Conservation (phyloP, 2,797 vertebrate species). For the Myotis daubentonii region DNA sequence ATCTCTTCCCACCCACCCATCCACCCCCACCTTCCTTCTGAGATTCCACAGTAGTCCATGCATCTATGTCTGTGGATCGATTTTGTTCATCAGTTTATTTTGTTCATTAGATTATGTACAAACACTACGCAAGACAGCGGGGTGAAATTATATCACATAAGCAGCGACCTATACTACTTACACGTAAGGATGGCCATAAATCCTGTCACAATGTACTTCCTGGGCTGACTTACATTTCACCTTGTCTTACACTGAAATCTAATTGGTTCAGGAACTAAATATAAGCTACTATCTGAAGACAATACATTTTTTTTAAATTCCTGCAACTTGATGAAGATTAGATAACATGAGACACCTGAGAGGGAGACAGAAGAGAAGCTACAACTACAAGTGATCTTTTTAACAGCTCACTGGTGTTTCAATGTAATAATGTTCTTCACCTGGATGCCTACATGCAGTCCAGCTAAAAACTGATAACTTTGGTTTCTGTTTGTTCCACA, state of each 20-base stretch:
- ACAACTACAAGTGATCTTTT: not conserved
- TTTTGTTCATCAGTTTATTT: too few relatives aligned
- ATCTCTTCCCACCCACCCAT: too few relatives aligned
- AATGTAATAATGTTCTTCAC: not conserved
- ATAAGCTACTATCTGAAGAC: not conserved
- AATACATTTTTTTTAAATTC: not conserved
- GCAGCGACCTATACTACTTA: not conserved
- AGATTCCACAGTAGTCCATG: too few relatives aligned
- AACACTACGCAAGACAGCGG: not conserved
- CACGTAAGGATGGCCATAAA: not conserved
- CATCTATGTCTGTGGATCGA: too few relatives aligned
- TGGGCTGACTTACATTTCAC: not conserved
- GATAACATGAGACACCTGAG: not conserved
- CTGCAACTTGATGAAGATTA: not conserved
- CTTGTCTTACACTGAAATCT: not conserved
- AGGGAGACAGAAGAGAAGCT: not conserved
- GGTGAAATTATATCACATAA: not conserved
- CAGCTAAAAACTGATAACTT: not conserved
- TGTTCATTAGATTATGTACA: not conserved
- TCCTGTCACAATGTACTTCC: not conserved
- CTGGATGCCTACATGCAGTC: not conserved
- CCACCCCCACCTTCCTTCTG: too few relatives aligned
- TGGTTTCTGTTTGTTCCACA: not conserved
- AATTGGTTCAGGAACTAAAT: not conserved
- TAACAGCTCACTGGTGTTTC: not conserved